Evolutionary conservation across 2,113 vertebrate species (phyloP).

Genomic region (Crotophaga sulcirostris): DNA sequence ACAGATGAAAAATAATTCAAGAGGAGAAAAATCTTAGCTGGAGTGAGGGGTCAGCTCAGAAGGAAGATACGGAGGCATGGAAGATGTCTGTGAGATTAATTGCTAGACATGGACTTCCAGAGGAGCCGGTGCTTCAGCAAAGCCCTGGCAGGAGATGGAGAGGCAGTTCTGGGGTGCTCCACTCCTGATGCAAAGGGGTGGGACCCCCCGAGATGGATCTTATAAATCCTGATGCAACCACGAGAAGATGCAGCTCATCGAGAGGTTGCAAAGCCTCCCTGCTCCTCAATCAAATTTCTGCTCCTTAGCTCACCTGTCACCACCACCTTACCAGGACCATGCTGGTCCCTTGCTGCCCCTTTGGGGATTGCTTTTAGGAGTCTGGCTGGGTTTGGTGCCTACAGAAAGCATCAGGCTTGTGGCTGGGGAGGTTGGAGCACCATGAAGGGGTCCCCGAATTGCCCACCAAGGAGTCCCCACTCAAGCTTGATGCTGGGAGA

Average conservation of each 20-base stretch:
- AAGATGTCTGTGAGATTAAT: constrained; percentile 28
- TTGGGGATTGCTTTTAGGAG: not conserved
- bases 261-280: not conserved
- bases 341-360: not conserved
- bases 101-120: not conserved
- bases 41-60: constrained; percentile 1
- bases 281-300: not conserved
- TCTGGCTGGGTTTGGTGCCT: not conserved
- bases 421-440: not conserved
- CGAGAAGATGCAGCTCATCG: not conserved
- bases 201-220: not conserved
- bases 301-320: not conserved
- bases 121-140: rapidly evolving
- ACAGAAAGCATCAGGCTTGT: not conserved
- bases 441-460: rapidly evolving
- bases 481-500: not conserved
- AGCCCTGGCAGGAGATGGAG: not conserved
- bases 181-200: not conserved
- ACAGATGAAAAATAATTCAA: constrained; percentile 24
- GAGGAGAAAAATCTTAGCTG: constrained; percentile 21
- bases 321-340: rapidly evolving
- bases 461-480: rapidly evolving
- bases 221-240: not conserved
- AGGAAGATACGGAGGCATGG: constrained; percentile 12
- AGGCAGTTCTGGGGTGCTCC: not conserved